These are phyloP conservation scores for Tribolium madens DNA, from an alignment of 1,140 invertebrate genomes.

Conservation along the genomic window DNA sequence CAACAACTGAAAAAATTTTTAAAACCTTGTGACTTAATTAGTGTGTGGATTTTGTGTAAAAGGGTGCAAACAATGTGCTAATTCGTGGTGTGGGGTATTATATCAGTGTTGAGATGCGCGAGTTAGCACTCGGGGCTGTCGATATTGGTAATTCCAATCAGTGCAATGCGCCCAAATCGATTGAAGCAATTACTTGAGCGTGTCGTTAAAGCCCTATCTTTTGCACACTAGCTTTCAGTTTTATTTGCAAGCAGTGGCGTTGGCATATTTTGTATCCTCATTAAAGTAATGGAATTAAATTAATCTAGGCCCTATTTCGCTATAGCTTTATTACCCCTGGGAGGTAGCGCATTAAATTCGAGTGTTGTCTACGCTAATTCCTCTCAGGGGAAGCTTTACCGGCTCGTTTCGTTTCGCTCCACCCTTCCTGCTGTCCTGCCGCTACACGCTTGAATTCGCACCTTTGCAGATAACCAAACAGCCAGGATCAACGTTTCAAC, in stretches of 20 bases:
- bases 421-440: conserved; percentile 44
- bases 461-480: conserved; percentile 43
- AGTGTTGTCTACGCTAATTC: conserved; percentile 59
- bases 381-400: conserved; percentile 58
- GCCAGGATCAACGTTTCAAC: conserved; percentile 41
- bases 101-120: conserved; percentile 34
- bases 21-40: conserved; percentile 30
- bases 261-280: conserved; percentile 58
- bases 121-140: conserved; percentile 35
- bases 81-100: conserved; percentile 14
- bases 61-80: conserved; percentile 37
- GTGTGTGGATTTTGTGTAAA: conserved; percentile 12
- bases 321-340: conserved; percentile 59
- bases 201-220: conserved; percentile 43
- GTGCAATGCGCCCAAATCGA: conserved; percentile 43
- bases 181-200: conserved; percentile 42
- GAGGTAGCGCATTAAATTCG: conserved; percentile 57
- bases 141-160: conserved; percentile 44
- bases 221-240: conserved; percentile 33
- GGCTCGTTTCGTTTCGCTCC: conserved; percentile 33
- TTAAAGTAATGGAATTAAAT: conserved; percentile 64
- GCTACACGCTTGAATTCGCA: conserved; percentile 50
- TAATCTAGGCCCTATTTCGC: conserved; percentile 60
- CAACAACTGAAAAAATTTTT: no score
- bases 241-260: conserved; percentile 30